Percentiles rank a stretch among this genome's conserved stretches.
These are phyloP conservation scores for Chascanopsetta lugubris DNA, from an alignment of 2,113 vertebrate species.

Conservation along the genomic window DNA sequence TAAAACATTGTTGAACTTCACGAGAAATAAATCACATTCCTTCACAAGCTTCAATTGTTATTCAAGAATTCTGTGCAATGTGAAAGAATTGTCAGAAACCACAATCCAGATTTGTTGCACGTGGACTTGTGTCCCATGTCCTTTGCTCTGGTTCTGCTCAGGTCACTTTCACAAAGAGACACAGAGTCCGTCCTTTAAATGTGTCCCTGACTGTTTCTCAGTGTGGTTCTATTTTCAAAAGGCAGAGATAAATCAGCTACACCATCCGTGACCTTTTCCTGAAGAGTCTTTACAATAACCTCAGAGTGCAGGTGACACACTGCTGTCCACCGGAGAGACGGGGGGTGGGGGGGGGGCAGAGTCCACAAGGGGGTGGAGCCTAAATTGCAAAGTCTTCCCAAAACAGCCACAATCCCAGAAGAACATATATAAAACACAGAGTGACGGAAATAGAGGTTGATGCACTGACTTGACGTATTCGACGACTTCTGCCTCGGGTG, in stretches of 20 bases:
- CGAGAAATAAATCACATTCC: no score
- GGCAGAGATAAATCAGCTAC: slow-evolving; percentile 42
- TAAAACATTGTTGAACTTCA: no score
- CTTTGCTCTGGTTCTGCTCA: neutral
- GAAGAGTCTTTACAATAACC: slow-evolving; percentile 28
- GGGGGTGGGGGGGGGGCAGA: slow-evolving; percentile 40
- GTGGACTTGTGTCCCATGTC: no score
- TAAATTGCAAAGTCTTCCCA: slow-evolving; percentile 36
- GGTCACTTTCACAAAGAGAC: neutral
- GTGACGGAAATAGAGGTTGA: slow-evolving; percentile 41
- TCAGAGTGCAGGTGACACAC: slow-evolving; percentile 31
- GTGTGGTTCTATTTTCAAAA: slow-evolving; percentile 25
- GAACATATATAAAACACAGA: slow-evolving; percentile 11
- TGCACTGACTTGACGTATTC: slow-evolving; percentile 26
- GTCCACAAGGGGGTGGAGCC: slow-evolving; percentile 7
- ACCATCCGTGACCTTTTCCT: slow-evolving; percentile 46
- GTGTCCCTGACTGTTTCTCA: neutral
- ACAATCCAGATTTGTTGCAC: no score
- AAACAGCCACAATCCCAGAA: slow-evolving; percentile 34
- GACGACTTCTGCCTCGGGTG: slow-evolving; percentile 5
- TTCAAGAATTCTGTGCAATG: no score
- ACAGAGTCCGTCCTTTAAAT: neutral
- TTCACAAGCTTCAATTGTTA: no score
- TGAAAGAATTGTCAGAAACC: no score
- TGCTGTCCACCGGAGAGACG: slow-evolving; percentile 12